These are phyloP conservation scores for Pocillopora damicornis DNA, from an alignment of 64 coral and sea anemone species.

Conservation along the genomic window DNA sequence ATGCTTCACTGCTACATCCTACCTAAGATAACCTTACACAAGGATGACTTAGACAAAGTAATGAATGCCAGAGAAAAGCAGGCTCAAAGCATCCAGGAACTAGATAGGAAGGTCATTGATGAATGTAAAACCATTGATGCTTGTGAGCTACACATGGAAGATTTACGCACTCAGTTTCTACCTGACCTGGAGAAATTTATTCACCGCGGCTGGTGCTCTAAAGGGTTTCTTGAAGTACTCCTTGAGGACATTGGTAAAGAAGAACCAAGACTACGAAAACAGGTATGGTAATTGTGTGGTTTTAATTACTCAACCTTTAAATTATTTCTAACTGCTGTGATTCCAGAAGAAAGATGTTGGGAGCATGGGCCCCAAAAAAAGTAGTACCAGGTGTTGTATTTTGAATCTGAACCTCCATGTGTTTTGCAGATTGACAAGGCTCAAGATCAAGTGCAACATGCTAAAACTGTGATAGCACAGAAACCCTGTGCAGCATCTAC, in stretches of 20 bases:
- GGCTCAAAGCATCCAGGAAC: constrained; percentile 28
- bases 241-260: constrained; percentile 63
- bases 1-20: constrained; percentile 97
- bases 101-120: constrained; percentile 59
- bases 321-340: not conserved
- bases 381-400: not conserved
- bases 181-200: constrained; percentile 58
- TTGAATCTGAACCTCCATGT: not conserved
- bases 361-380: too few relatives aligned
- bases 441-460: constrained; percentile 63
- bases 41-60: constrained; percentile 68
- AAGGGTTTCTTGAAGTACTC: constrained; percentile 59
- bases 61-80: constrained; percentile 62
- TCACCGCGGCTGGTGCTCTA: constrained; percentile 40
- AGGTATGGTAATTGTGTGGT: not conserved
- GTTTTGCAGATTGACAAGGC: constrained; percentile 59
- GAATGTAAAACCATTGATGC: constrained; percentile 59
- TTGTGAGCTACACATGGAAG: constrained; percentile 52
- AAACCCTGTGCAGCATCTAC: not conserved
- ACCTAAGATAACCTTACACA: constrained; percentile 73
- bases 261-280: constrained; percentile 49
- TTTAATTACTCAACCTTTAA: not conserved
- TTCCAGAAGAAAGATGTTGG: too few relatives aligned
- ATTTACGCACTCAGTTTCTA: constrained; percentile 57
- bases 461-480: constrained; percentile 31